Evolutionary conservation across 2,797 vertebrate species (phyloP).

Genomic region (Acipenser transmontanus): DNA sequence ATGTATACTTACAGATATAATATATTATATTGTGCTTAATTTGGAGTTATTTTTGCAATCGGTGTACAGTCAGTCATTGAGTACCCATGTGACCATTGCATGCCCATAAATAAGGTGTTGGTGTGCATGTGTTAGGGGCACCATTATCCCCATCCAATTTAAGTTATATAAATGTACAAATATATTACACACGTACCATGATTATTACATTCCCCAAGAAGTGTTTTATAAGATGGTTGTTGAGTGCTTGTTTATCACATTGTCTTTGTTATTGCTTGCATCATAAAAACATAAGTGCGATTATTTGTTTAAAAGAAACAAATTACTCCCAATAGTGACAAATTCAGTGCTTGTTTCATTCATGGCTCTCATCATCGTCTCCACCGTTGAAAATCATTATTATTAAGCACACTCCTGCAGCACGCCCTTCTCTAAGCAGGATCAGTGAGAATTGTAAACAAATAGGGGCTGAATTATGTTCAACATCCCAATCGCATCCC

Average conservation of each 20-base stretch:
- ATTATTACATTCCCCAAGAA: not conserved
- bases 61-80: slow-evolving; percentile 27
- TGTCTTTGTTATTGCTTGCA: slow-evolving; percentile 2
- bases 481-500: too few species aligned
- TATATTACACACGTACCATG: not conserved
- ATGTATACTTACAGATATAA: slow-evolving; percentile 28
- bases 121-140: slow-evolving; percentile 15
- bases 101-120: slow-evolving; percentile 14
- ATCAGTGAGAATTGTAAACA: too few species aligned
- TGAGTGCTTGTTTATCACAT: not conserved
- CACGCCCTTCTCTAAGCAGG: too few species aligned
- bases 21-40: slow-evolving; percentile 22
- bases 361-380: too few species aligned
- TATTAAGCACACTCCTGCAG: too few species aligned
- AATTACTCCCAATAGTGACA: too few species aligned
- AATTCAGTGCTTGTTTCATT: too few species aligned
- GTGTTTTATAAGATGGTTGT: not conserved
- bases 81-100: slow-evolving; percentile 22
- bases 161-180: not conserved
- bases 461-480: too few species aligned
- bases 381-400: too few species aligned
- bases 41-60: slow-evolving; percentile 30
- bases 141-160: too few species aligned
- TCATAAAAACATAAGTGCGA: not conserved
- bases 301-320: too few species aligned